Conservation (phyloP, 2,797 vertebrate genomes). For the Karalla daura region DNA sequence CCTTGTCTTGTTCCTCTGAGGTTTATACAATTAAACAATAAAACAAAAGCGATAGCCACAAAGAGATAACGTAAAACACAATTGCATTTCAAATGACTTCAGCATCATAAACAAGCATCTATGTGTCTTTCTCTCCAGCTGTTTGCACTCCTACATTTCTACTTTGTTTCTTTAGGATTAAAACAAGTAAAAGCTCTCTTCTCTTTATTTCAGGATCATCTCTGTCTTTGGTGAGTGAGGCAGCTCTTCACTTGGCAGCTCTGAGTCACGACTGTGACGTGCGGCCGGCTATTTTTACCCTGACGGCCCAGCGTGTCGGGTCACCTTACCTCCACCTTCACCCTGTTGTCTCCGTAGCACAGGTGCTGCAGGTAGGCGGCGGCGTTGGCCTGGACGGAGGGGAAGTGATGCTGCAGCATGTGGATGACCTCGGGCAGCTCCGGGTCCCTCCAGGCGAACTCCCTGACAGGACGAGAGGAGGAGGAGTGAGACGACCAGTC, state of each 20-base stretch:
- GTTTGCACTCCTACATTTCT: no score
- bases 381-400: constrained; percentile 96
- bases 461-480: constrained; percentile 77
- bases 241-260: constrained; percentile 2
- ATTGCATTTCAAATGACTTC: no score
- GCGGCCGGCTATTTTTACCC: constrained; percentile 41
- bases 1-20: no score
- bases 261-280: constrained; percentile 39
- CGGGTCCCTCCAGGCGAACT: constrained; percentile 97
- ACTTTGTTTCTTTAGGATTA: no score
- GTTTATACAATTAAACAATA: no score
- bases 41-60: no score
- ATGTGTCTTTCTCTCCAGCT: no score
- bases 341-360: constrained; percentile 95
- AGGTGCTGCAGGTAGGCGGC: constrained; percentile 98
- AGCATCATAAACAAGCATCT: no score
- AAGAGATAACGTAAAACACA: no score
- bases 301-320: constrained; percentile 4
- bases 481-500: neutral
- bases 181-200: no score
- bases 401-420: constrained; percentile 99
- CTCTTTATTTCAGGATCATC: no score
- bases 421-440: constrained; percentile 97
- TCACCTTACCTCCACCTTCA: constrained; percentile 91
- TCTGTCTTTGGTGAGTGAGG: no score